Conservation (phyloP, 2,888 invertebrate genomes). For the Melanchra persicariae region DNA sequence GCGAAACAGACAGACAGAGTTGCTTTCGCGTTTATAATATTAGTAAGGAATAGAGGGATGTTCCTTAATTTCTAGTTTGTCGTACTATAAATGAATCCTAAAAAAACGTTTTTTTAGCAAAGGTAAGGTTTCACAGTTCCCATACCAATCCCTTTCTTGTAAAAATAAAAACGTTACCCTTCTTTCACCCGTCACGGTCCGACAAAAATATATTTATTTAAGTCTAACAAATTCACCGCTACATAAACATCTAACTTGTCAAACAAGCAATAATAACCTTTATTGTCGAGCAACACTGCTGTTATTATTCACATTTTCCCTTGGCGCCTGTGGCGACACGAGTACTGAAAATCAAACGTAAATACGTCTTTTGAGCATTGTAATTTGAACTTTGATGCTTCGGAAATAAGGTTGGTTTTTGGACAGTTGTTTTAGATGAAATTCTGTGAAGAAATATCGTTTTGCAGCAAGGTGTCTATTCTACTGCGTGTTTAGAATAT, state of each 20-base stretch:
- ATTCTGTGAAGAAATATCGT: constrained; percentile 40
- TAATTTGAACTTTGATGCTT: constrained; percentile 36
- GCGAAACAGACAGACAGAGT: no score
- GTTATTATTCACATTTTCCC: constrained; percentile 59
- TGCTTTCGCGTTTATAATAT: no score
- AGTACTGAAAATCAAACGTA: constrained; percentile 49
- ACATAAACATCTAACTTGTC: constrained; percentile 44
- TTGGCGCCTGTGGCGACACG: constrained; percentile 29
- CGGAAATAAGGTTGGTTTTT: constrained; percentile 9
- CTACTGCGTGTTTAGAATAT: constrained; percentile 54
- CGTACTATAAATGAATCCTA: neutral
- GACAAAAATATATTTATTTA: constrained; percentile 39
- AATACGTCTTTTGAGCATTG: constrained; percentile 14
- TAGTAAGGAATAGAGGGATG: no score
- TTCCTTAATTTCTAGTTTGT: no score
- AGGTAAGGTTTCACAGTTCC: neutral
- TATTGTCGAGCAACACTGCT: constrained; percentile 39
- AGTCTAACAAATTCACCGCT: constrained; percentile 37
- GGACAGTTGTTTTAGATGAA: constrained; percentile 32
- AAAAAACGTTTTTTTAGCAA: neutral
- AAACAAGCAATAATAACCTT: constrained; percentile 60
- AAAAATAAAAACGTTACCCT: constrained; percentile 6
- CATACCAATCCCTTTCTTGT: neutral
- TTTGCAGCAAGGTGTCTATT: constrained; percentile 58
- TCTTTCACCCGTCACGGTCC: constrained; percentile 10